Conservation (phyloP, 2,113 vertebrate genomes). For the Aphelocoma coerulescens region DNA sequence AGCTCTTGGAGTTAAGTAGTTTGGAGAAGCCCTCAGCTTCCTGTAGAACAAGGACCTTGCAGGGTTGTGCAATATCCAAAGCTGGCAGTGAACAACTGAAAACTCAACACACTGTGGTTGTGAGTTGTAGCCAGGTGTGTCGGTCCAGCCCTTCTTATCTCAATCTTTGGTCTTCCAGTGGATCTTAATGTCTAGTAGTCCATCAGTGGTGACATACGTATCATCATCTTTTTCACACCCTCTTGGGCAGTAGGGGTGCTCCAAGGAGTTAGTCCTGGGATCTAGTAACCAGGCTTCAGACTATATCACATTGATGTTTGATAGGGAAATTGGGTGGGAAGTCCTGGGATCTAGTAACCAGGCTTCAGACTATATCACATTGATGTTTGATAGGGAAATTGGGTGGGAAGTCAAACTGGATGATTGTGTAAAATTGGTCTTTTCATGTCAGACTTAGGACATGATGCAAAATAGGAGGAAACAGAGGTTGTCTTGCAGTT, state of each 20-base stretch:
- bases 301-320: neutral
- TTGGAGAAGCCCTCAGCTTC: neutral
- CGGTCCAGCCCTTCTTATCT: neutral
- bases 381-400: neutral
- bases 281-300: neutral
- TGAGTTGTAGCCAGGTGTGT: neutral
- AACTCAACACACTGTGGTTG: neutral
- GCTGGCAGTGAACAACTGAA: neutral
- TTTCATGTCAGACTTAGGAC: neutral
- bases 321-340: neutral
- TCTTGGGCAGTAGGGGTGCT: neutral
- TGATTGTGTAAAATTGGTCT: neutral
- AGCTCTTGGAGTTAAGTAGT: neutral
- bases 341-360: neutral
- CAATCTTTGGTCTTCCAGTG: neutral
- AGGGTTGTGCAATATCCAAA: neutral
- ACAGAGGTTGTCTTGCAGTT: neutral
- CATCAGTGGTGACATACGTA: neutral
- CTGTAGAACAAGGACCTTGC: neutral
- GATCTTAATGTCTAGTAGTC: neutral
- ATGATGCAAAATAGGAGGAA: neutral
- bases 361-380: neutral
- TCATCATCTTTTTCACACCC: neutral
- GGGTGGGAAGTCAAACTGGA: neutral
- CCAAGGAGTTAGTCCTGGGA: neutral